phyloP scores from a whole-genome alignment of 1,140 invertebrate species.

The Homarus americanus region DNA sequence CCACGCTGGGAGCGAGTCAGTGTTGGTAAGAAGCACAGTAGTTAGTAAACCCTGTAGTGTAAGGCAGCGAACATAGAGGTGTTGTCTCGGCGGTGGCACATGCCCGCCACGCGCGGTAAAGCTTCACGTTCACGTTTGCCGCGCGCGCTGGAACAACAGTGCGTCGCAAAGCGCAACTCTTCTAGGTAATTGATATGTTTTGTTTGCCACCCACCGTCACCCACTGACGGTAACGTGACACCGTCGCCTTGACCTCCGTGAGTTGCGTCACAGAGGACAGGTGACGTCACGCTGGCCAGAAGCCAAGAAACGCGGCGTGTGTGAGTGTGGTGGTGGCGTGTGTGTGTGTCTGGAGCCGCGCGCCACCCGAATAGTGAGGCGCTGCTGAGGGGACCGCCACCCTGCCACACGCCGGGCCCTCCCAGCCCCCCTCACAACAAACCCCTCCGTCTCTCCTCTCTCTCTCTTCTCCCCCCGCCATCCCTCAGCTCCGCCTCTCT shows the following conservation, averaged over 20 bases:
- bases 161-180: constrained; percentile 19
- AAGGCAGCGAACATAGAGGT: not conserved
- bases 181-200: constrained; percentile 23
- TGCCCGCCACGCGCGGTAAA: not conserved
- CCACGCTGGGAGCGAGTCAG: not conserved
- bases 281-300: constrained; percentile 52
- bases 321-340: constrained; percentile 28
- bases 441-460: constrained; percentile 22
- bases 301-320: constrained; percentile 34
- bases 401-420: constrained; percentile 19
- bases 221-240: constrained; percentile 11
- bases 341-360: constrained; percentile 51
- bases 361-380: constrained; percentile 28
- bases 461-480: not conserved
- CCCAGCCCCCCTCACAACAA: constrained; percentile 13
- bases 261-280: constrained; percentile 51
- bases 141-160: constrained; percentile 11
- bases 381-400: not conserved
- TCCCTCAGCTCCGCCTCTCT: not conserved
- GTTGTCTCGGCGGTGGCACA: not conserved
- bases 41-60: not conserved
- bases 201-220: not conserved
- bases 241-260: constrained; percentile 46
- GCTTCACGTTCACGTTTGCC: constrained; percentile 4
- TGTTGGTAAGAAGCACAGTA: not conserved